Percentiles rank a stretch among this genome's conserved stretches.
phyloP scores from a whole-genome alignment of 2,888 invertebrate genomes.

The Cosmia pyralina region DNA sequence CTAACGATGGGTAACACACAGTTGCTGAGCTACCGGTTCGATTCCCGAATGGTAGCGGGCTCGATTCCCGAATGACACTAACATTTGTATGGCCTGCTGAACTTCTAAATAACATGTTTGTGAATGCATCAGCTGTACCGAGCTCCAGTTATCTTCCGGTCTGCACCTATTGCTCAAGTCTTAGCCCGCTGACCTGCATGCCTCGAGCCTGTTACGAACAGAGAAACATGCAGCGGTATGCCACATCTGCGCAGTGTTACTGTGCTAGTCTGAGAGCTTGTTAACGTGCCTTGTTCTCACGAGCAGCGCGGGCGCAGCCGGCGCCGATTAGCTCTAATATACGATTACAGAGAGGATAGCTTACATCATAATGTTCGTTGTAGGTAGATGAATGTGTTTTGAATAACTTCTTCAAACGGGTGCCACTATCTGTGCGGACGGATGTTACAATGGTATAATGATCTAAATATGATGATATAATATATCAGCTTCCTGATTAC shows the following conservation, averaged over 20 bases:
- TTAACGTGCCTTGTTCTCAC: constrained; percentile 50
- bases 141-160: not conserved
- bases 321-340: constrained; percentile 22
- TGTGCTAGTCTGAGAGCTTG: constrained; percentile 32
- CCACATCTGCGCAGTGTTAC: constrained; percentile 39
- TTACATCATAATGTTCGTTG: not conserved
- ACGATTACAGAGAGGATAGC: not conserved
- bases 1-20: not conserved
- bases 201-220: constrained; percentile 4
- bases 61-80: not conserved
- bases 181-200: not conserved
- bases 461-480: not conserved
- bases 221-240: constrained; percentile 6
- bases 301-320: constrained; percentile 38
- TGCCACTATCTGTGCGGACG: not conserved
- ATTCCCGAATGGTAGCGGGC: not conserved
- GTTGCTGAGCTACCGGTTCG: not conserved
- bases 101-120: not conserved
- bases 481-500: not conserved
- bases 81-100: not conserved
- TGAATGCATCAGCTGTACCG: not conserved
- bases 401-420: not conserved
- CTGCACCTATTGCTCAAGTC: not conserved
- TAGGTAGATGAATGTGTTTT: constrained; percentile 20
- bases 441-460: too few species aligned